Percentiles rank a stretch among this genome's conserved stretches.
Conservation (phyloP, 2,888 invertebrate genomes). For the Pterostichus madidus region DNA sequence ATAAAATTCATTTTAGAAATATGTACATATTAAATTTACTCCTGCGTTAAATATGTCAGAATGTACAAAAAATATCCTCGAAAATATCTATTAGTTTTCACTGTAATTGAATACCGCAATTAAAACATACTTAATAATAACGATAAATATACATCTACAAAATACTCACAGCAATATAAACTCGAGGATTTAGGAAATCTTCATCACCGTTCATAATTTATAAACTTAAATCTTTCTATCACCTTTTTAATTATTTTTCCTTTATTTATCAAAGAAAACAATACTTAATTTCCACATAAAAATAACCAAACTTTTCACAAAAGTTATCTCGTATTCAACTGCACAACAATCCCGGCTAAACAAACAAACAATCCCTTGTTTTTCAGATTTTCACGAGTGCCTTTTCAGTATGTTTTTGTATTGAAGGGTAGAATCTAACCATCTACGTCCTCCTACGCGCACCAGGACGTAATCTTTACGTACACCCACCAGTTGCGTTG, state of each 20-base stretch:
- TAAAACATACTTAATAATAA: too few species aligned
- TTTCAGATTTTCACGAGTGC: conserved; percentile 25
- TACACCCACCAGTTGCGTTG: conserved; percentile 50
- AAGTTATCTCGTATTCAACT: not conserved
- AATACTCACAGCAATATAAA: conserved; percentile 39
- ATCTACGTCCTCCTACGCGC: conserved; percentile 21
- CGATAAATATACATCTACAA: not conserved
- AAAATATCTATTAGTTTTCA: too few species aligned
- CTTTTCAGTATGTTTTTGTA: conserved; percentile 15
- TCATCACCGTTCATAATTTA: conserved; percentile 28
- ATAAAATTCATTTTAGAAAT: too few species aligned
- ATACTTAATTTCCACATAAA: not conserved
- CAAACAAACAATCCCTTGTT: not conserved
- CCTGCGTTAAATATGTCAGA: too few species aligned
- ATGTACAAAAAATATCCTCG: too few species aligned
- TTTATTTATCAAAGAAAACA: not conserved
- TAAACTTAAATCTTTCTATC: not conserved
- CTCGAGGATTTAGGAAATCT: conserved; percentile 32
- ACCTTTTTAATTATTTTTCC: too few species aligned
- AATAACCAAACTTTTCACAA: not conserved
- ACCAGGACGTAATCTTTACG: conserved; percentile 27
- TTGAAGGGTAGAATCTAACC: conserved; percentile 11
- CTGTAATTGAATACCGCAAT: too few species aligned
- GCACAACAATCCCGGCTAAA: not conserved
- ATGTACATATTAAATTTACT: too few species aligned